These are phyloP conservation scores for Margaritifera margaritifera DNA, from an alignment of 2,888 invertebrate genomes.

Conservation along the genomic window DNA sequence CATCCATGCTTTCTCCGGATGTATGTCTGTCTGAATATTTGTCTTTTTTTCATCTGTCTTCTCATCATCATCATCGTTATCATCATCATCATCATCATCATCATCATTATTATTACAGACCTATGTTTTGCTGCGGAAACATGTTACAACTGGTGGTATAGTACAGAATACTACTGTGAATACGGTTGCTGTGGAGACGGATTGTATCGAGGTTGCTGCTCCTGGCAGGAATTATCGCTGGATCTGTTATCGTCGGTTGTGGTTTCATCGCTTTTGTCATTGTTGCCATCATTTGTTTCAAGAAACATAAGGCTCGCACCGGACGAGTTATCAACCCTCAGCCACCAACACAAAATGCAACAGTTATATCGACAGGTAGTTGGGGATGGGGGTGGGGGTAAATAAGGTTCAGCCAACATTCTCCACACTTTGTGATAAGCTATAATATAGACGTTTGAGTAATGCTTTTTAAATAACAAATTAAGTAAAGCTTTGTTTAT, in stretches of 20 bases:
- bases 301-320: conserved; percentile 13
- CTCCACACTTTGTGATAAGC: no score
- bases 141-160: conserved; percentile 1
- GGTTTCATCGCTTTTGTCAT: conserved; percentile 17
- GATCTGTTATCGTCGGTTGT: conserved; percentile 14
- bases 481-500: no score
- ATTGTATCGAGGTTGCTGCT: conserved; percentile 19
- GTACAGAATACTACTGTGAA: conserved; percentile 13
- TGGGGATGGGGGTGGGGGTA: no score
- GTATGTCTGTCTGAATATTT: no score
- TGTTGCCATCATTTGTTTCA: conserved; percentile 15
- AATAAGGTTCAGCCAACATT: no score
- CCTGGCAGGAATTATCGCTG: conserved; percentile 19
- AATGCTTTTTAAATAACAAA: no score
- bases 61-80: no score
- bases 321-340: neutral
- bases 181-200: conserved; percentile 24
- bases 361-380: neutral
- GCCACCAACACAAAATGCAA: neutral
- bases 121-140: neutral
- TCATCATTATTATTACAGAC: no score
- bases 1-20: no score
- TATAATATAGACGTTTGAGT: no score
- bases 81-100: no score
- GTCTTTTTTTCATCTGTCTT: no score